Conservation (phyloP, 1,140 invertebrate species). For the Amphibalanus amphitrite region DNA sequence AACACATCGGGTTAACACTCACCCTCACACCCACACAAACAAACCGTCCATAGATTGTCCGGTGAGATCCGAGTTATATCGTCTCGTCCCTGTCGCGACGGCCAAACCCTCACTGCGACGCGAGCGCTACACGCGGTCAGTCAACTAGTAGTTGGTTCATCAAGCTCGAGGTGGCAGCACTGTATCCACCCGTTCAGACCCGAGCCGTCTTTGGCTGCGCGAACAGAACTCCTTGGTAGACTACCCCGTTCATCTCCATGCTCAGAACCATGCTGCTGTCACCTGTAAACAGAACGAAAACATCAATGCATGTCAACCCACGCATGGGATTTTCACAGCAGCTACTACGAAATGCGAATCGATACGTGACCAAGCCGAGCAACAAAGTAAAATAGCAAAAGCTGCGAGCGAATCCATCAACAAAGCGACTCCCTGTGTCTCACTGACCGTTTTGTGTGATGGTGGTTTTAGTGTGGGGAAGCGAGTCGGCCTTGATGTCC, state of each 20-base stretch:
- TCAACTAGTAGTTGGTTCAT: slow-evolving; percentile 20
- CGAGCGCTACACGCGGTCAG: neutral
- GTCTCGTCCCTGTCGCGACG: too few species aligned
- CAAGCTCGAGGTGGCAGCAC: neutral
- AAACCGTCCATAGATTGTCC: too few species aligned
- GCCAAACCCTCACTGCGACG: slow-evolving; percentile 23
- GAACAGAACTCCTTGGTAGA: slow-evolving; percentile 73
- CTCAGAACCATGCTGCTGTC: slow-evolving; percentile 60
- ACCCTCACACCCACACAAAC: too few species aligned
- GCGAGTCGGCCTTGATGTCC: slow-evolving; percentile 12
- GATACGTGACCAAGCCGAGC: too few species aligned
- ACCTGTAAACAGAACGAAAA: slow-evolving; percentile 25
- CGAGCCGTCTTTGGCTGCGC: slow-evolving; percentile 35
- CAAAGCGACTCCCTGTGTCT: too few species aligned
- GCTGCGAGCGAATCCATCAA: too few species aligned
- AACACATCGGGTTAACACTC: neutral
- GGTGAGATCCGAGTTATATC: slow-evolving; percentile 29
- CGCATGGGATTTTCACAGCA: too few species aligned
- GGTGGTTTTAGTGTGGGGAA: slow-evolving; percentile 4
- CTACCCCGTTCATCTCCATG: slow-evolving; percentile 88
- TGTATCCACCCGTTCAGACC: slow-evolving; percentile 26
- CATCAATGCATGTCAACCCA: too few species aligned
- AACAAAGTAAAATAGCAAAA: too few species aligned
- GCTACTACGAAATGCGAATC: too few species aligned
- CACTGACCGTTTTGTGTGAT: slow-evolving; percentile 8